Conservation (phyloP, 2,113 vertebrate species). For the Coracopsis vasa region DNA sequence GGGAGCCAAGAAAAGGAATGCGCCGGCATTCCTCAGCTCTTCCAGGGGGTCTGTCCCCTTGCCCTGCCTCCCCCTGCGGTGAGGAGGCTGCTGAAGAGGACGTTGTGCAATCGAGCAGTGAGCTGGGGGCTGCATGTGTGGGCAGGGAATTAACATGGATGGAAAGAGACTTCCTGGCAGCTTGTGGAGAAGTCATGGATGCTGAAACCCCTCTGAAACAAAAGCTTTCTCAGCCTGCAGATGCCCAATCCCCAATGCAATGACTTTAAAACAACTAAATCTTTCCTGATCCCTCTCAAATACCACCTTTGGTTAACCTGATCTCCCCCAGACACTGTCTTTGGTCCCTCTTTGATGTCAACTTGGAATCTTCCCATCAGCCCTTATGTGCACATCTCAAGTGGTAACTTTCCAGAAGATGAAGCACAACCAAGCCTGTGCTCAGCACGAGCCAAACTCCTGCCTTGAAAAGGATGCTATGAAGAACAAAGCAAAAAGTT, state of each 20-base stretch:
- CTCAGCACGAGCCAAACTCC: background rate
- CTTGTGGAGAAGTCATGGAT: background rate
- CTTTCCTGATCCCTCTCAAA: background rate
- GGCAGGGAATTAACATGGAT: background rate
- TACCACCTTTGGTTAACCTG: background rate
- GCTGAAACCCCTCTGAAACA: background rate
- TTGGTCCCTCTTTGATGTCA: background rate
- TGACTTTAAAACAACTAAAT: background rate
- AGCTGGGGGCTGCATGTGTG: background rate
- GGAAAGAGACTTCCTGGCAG: background rate
- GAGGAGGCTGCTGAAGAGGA: background rate
- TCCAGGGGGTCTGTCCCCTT: background rate
- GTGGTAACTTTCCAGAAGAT: background rate
- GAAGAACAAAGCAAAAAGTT: background rate
- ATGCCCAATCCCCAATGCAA: background rate
- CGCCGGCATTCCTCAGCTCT: background rate
- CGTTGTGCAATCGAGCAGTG: background rate
- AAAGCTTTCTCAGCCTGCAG: background rate
- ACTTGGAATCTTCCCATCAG: background rate
- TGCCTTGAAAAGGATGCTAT: background rate
- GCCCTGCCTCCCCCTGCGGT: fast-evolving
- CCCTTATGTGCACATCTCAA: background rate
- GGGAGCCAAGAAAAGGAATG: constrained; percentile 40
- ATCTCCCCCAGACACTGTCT: background rate
- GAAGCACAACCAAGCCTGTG: background rate